Conservation (phyloP, 2,113 vertebrate species). For the Archilochus colubris region DNA sequence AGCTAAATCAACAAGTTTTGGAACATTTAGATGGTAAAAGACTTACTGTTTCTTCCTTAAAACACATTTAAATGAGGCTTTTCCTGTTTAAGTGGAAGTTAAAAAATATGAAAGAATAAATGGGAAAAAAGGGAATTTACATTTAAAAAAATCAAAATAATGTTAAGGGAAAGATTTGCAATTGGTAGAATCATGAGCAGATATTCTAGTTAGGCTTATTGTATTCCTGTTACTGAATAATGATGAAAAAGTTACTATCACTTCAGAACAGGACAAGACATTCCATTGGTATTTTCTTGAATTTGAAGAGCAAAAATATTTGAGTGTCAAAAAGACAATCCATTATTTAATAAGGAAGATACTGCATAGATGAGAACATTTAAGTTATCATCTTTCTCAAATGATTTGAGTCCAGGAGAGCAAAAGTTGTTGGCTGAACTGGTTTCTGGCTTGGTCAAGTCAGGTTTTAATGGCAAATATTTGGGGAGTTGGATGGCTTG, state of each 20-base stretch:
- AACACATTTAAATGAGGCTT: neutral
- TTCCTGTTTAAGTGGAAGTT: neutral
- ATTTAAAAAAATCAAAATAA: neutral
- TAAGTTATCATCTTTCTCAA: neutral
- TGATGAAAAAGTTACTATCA: neutral
- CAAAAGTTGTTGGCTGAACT: constrained; percentile 1
- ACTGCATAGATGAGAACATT: constrained; percentile 1
- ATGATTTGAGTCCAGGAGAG: neutral
- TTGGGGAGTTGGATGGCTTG: constrained; percentile 19
- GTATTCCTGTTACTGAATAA: neutral
- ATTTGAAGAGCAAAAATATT: constrained; percentile 41
- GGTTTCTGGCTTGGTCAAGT: neutral
- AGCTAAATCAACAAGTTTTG: neutral
- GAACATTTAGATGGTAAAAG: neutral
- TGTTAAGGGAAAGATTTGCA: neutral
- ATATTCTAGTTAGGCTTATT: neutral
- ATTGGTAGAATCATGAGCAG: neutral
- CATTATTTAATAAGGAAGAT: constrained; percentile 53
- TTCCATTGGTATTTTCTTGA: constrained; percentile 4
- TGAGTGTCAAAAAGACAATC: constrained; percentile 24
- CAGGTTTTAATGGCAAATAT: constrained; percentile 7
- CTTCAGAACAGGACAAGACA: neutral
- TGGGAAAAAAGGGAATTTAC: neutral
- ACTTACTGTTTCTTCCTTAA: neutral
- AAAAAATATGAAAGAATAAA: neutral